phyloP scores from a whole-genome alignment of 1,140 invertebrate genomes.

The Aplysia californica region DNA sequence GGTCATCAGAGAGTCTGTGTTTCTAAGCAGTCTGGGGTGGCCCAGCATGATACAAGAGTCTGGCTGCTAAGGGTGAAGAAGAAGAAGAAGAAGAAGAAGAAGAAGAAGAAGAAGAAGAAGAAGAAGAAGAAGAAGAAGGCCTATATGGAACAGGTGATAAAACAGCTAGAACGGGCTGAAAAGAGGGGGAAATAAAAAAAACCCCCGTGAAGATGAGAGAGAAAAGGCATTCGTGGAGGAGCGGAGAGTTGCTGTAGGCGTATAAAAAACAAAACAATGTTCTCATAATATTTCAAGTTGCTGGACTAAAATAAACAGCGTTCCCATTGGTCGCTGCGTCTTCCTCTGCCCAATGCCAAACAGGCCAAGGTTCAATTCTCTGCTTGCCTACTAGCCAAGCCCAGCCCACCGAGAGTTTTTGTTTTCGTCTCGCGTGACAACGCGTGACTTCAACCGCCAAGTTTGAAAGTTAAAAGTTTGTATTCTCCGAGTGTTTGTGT shows the following conservation, averaged over 20 bases:
- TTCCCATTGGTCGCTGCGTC: too few relatives aligned
- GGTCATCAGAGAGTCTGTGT: too few relatives aligned
- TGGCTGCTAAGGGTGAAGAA: background rate
- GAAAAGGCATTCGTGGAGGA: background rate
- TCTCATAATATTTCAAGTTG: too few relatives aligned
- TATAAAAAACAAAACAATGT: too few relatives aligned
- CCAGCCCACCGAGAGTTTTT: too few relatives aligned
- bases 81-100: background rate
- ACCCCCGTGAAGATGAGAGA: background rate
- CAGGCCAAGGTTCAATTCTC: too few relatives aligned
- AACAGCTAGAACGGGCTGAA: background rate
- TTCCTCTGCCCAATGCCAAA: too few relatives aligned
- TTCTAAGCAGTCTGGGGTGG: too few relatives aligned
- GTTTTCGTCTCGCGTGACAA: slow-evolving; percentile 29
- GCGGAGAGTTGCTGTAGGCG: too few relatives aligned
- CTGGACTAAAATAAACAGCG: too few relatives aligned
- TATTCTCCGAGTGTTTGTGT: background rate
- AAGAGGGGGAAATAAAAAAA: background rate
- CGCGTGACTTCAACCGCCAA: slow-evolving; percentile 38
- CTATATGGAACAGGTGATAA: background rate
- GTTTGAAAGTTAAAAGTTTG: slow-evolving; percentile 33
- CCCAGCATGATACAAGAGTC: too few relatives aligned
- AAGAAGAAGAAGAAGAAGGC: slow-evolving; percentile 7
- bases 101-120: background rate
- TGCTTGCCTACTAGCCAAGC: too few relatives aligned